These are phyloP conservation scores for Sula dactylatra DNA, from an alignment of 2,113 vertebrate genomes.

Conservation along the genomic window DNA sequence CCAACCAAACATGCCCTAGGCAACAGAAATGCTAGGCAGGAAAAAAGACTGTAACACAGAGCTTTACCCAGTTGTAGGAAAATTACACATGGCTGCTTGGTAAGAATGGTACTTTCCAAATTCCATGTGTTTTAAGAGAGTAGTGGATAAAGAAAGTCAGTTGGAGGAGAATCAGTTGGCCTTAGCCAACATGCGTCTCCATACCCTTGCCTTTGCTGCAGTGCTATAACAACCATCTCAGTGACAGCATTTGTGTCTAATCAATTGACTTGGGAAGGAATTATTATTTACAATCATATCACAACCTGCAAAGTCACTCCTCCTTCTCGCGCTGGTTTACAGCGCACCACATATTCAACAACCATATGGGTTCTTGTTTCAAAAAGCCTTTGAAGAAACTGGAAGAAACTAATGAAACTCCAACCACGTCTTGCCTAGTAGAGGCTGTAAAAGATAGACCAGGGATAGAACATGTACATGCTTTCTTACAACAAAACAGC, in stretches of 20 bases:
- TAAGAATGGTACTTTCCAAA: background rate
- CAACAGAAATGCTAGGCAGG: background rate
- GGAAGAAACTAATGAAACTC: background rate
- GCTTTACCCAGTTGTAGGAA: background rate
- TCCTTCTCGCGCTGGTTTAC: background rate
- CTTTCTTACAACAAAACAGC: background rate
- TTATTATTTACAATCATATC: background rate
- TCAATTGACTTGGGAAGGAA: background rate
- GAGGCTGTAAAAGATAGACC: background rate
- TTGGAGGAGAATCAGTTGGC: background rate
- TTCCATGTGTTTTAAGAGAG: background rate
- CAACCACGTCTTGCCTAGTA: background rate
- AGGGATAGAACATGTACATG: background rate
- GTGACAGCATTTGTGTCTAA: background rate
- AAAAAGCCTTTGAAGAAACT: background rate
- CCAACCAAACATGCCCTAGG: background rate
- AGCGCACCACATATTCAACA: background rate
- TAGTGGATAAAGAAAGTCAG: background rate
- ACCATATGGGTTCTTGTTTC: background rate
- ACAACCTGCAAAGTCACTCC: background rate
- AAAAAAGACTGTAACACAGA: background rate
- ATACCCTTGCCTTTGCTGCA: background rate
- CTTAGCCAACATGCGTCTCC: accelerated
- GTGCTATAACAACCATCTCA: background rate
- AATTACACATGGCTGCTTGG: background rate